phyloP scores from a whole-genome alignment of 2,797 vertebrate genomes.

The Sebastes minor region DNA sequence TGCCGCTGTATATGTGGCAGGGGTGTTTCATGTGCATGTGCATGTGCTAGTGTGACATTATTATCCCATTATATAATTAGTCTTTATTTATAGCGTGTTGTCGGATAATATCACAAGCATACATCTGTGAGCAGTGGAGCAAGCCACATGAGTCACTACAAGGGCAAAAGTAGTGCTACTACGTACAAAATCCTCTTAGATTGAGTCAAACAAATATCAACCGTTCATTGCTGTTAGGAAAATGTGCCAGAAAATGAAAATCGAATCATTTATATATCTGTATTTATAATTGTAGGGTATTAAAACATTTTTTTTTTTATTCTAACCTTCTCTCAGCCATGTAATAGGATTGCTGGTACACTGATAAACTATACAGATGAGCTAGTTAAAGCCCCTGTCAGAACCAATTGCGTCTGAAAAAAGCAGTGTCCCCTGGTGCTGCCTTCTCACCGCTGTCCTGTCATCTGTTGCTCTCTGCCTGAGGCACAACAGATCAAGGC shows the following conservation, averaged over 20 bases:
- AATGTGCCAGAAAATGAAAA: neutral
- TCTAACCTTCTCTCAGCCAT: neutral
- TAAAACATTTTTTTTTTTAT: neutral
- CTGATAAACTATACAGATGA: conserved; percentile 9
- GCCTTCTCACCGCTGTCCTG: conserved; percentile 12
- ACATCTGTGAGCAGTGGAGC: conserved; percentile 17
- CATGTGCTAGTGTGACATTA: conserved; percentile 16
- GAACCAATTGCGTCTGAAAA: neutral
- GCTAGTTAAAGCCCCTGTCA: conserved; percentile 23
- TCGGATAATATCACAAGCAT: conserved; percentile 48
- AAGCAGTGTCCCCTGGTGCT: conserved; percentile 2
- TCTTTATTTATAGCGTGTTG: conserved; percentile 46
- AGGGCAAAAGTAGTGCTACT: conserved; percentile 1
- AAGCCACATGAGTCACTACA: conserved; percentile 4
- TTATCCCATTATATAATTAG: conserved; percentile 60
- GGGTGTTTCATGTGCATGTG: conserved; percentile 11
- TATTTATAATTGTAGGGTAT: neutral
- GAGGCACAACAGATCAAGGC: conserved; percentile 37
- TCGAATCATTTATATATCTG: neutral
- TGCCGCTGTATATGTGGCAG: neutral
- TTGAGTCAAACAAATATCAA: neutral
- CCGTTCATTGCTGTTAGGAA: neutral
- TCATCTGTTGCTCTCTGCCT: conserved; percentile 43
- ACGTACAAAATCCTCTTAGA: conserved; percentile 1
- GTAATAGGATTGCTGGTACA: neutral